phyloP scores from a whole-genome alignment of 2,888 invertebrate species.

The Omphaloscelis lunosa region DNA sequence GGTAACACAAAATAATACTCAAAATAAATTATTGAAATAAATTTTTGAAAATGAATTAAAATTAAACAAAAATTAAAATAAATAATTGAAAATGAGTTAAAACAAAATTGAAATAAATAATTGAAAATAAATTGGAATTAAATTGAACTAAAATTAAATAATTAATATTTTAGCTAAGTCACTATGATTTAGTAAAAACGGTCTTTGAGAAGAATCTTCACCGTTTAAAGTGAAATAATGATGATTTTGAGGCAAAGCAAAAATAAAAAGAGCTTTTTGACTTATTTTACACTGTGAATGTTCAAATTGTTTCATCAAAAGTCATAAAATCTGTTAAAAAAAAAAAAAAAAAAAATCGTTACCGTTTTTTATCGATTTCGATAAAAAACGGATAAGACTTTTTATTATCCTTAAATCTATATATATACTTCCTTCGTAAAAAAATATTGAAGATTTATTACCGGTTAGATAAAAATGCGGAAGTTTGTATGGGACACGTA shows the following conservation, averaged over 20 bases:
- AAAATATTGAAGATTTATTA: slow-evolving; percentile 32
- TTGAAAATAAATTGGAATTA: too few relatives aligned
- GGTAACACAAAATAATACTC: too few relatives aligned
- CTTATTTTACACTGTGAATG: background rate
- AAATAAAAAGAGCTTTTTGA: background rate
- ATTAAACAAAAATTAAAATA: too few relatives aligned
- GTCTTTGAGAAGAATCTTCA: background rate
- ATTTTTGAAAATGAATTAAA: too few relatives aligned
- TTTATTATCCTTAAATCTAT: slow-evolving; percentile 31
- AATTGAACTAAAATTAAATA: too few relatives aligned
- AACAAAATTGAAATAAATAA: too few relatives aligned
- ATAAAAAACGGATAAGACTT: slow-evolving; percentile 28
- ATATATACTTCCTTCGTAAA: slow-evolving; percentile 12
- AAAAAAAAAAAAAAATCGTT: background rate
- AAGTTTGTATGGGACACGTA: slow-evolving; percentile 25
- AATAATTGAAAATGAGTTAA: too few relatives aligned
- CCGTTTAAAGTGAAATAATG: background rate
- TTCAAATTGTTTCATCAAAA: background rate
- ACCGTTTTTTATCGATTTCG: too few relatives aligned
- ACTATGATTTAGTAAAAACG: slow-evolving; percentile 12
- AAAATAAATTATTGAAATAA: too few relatives aligned
- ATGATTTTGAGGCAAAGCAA: background rate
- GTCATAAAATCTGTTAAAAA: background rate
- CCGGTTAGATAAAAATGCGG: slow-evolving; percentile 8
- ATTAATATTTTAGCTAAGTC: background rate